Evolutionary conservation across 1,140 invertebrate genomes (phyloP).

Genomic region (Amyelois transitella): DNA sequence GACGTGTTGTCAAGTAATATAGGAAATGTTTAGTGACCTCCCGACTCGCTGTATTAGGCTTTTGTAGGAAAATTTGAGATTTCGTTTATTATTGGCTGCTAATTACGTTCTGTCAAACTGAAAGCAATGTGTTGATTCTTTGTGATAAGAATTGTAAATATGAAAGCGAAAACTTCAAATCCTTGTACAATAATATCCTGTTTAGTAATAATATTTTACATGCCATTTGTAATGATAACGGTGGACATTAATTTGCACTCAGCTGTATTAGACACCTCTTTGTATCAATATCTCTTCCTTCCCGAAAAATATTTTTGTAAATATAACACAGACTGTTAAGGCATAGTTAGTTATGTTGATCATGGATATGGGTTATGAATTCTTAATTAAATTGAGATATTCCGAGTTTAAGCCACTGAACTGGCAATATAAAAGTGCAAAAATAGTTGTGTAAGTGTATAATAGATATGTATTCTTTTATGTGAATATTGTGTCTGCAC

Average conservation of each 20-base stretch:
- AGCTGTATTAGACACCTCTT: constrained; percentile 29
- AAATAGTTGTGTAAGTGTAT: constrained; percentile 66
- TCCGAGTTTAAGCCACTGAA: constrained; percentile 69
- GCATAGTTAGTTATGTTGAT: constrained; percentile 47
- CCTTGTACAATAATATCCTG: constrained; percentile 33
- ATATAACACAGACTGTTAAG: constrained; percentile 49
- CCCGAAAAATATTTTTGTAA: constrained; percentile 47
- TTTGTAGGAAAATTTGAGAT: background rate
- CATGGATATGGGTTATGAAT: constrained; percentile 60
- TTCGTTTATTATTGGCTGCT: background rate
- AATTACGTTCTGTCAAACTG: background rate
- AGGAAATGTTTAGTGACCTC: background rate
- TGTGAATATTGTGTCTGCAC: constrained; percentile 68
- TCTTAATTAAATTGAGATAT: constrained; percentile 72
- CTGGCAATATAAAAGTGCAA: constrained; percentile 71
- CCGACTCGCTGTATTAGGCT: background rate
- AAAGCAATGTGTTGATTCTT: constrained; percentile 11
- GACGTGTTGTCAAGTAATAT: background rate
- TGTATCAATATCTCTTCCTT: constrained; percentile 56
- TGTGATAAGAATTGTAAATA: constrained; percentile 31
- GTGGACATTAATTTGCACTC: constrained; percentile 17
- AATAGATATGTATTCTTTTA: constrained; percentile 61
- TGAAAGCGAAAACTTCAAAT: constrained; percentile 17
- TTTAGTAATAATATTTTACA: constrained; percentile 25
- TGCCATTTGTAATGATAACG: constrained; percentile 26